A percentile compares a stretch with the other conserved stretches of the same genome.
Conservation (phyloP, 2,888 invertebrate species). For the Stegana nigrithorax region DNA sequence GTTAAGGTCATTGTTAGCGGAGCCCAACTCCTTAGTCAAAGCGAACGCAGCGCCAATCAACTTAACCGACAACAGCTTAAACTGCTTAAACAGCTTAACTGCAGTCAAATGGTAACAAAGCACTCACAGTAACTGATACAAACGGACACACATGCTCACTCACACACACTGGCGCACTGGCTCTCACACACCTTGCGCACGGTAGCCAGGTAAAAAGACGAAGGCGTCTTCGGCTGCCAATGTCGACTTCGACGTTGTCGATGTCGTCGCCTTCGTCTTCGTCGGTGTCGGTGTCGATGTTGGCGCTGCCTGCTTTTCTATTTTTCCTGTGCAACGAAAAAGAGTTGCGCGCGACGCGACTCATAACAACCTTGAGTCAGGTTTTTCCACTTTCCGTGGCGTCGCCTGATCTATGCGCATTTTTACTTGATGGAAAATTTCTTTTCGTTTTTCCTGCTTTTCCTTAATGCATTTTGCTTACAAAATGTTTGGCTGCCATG, state of each 20-base stretch:
- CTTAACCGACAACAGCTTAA: conserved; percentile 19
- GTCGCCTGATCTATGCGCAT: conserved; percentile 47
- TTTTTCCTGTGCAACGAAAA: conserved; percentile 15
- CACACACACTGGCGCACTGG: too few species aligned
- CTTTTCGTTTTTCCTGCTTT: conserved; percentile 10
- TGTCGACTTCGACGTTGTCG: neutral
- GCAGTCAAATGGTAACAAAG: neutral
- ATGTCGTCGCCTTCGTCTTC: conserved; percentile 10
- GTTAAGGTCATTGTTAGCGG: conserved; percentile 35
- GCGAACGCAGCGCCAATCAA: neutral
- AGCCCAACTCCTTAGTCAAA: too few species aligned
- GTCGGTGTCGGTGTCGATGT: neutral
- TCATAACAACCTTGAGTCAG: conserved; percentile 60
- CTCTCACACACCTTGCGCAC: too few species aligned
- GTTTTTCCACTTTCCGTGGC: conserved; percentile 60
- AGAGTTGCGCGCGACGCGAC: neutral
- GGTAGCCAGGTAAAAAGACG: too few species aligned
- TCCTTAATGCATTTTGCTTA: neutral
- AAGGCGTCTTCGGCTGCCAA: conserved; percentile 2
- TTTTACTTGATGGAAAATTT: conserved; percentile 8
- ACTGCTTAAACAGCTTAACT: neutral
- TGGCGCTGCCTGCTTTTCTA: conserved; percentile 22
- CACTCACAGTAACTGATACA: conserved; percentile 51
- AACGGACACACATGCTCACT: too few species aligned
- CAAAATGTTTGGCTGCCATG: too few species aligned